Evolutionary conservation across 1,140 invertebrate species (phyloP).

Genomic region (Lepidotrigona ventralis): DNA sequence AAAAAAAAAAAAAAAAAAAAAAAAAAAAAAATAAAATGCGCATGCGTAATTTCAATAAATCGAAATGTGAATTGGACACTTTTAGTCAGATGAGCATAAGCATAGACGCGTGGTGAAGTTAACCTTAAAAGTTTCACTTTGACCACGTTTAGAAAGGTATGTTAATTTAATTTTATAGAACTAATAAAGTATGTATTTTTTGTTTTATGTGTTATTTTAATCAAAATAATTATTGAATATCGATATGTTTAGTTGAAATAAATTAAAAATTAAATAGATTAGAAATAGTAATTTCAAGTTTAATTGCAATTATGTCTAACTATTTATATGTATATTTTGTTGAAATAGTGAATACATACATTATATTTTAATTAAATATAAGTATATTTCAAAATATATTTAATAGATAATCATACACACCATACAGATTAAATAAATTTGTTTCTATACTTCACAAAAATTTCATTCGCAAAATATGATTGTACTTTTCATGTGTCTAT

Average conservation of each 20-base stretch:
- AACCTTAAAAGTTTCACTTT: not conserved
- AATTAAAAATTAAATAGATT: not conserved
- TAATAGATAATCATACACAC: not conserved
- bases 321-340: not conserved
- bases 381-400: not conserved
- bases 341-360: not conserved
- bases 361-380: not conserved
- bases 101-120: slow-evolving; percentile 9
- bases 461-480: not conserved
- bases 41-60: slow-evolving; percentile 14
- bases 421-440: not conserved
- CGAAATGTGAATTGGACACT: not conserved
- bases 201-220: not conserved
- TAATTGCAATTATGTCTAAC: no score
- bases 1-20: not conserved
- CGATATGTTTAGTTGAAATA: not conserved
- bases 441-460: not conserved
- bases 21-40: not conserved
- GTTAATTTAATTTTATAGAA: not conserved
- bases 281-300: not conserved
- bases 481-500: not conserved
- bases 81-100: not conserved
- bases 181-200: not conserved
- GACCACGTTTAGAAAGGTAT: slow-evolving; percentile 28
- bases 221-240: not conserved